Evolutionary conservation across 2,888 invertebrate genomes (phyloP), one percentile per base, ranked within the genome.

Genomic region (Hydroisotoma schaefferi): DNA sequence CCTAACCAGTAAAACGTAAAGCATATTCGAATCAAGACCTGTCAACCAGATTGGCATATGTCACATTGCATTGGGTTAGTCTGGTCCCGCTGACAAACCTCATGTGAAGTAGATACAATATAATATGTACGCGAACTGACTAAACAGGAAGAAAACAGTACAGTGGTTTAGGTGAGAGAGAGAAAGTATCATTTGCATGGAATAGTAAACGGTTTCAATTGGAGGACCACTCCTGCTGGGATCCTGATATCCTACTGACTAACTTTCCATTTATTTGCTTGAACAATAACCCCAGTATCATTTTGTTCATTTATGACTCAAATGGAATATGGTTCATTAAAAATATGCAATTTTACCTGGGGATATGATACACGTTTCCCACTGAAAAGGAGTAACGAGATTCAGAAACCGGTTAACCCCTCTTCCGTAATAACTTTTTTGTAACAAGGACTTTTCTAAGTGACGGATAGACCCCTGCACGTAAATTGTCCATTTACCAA

Each of bases 181-280:
- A n/a, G n/a, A n/a, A n/a, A n/a, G n/a, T n/a, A n/a, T n/a, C n/a
- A n/a, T n/a, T n/a, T n/a, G n/a, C n/a, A n/a, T n/a, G n/a, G n/a
- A n/a, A 33, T 33, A 33, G 10, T 33, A 33, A 10, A 33, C 15
- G 15, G 10, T 10, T 15, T 18, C 43, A 43, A 27, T 49, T 49
- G 26, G 28, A 27, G 51, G 57, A 58, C 49, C 54, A 62, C 58
- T 58, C 58, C 57, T 28, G 46, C 37, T 46, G 62, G 15, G 18
- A 38, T 29, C 43, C 51, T 55, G 58, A 62, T 62, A 55, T 55
- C 49, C 54, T 48, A 44, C 57, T 57, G 54, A 54, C 57, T 57
- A 29, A 54, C 38, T 53, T 57, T 53, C 53, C 47, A 57, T 61
- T 40, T 51, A 57, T 53, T 54, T 46, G 54, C 47, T 53, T 55